Conservation (phyloP, 2,797 vertebrate species). For the Tenualosa ilisha region DNA sequence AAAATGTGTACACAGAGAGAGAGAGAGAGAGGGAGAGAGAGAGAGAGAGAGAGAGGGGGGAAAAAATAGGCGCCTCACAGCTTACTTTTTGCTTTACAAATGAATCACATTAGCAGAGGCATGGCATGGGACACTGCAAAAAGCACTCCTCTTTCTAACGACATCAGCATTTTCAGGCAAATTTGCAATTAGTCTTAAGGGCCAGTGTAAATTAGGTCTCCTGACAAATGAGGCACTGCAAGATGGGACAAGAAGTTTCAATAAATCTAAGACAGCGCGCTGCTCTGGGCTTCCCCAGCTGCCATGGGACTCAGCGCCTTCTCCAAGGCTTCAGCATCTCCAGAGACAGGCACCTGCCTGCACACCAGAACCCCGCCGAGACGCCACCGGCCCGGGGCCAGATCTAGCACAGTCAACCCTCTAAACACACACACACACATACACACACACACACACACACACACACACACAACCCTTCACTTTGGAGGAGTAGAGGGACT, state of each 20-base stretch:
- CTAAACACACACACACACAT: constrained; percentile 44
- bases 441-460: constrained; percentile 21
- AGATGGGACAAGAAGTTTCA: constrained; percentile 87
- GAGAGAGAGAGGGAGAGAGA: too few relatives aligned
- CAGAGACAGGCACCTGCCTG: constrained; percentile 57
- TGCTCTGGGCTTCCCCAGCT: constrained; percentile 55
- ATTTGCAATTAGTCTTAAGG: constrained; percentile 99
- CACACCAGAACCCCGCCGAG: constrained; percentile 31
- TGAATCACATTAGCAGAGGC: constrained; percentile 96
- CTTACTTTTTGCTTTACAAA: constrained; percentile 93
- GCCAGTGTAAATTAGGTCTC: constrained; percentile 98
- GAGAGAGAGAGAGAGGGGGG: too few relatives aligned
- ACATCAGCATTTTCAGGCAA: constrained; percentile 98
- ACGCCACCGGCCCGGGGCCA: not conserved
- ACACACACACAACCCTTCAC: constrained; percentile 39
- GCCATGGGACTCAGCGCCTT: constrained; percentile 63
- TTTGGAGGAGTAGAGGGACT: constrained; percentile 8
- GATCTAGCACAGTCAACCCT: constrained; percentile 27
- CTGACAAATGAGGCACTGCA: constrained; percentile 96
- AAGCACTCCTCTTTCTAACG: constrained; percentile 83
- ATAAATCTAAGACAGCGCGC: constrained; percentile 71
- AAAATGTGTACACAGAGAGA: not conserved
- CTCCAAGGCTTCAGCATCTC: constrained; percentile 61
- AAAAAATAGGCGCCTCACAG: constrained; percentile 69
- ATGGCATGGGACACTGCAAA: constrained; percentile 89